These are phyloP conservation scores for Phalacrocorax carbo DNA, from an alignment of 2,113 vertebrate genomes.

Conservation along the genomic window DNA sequence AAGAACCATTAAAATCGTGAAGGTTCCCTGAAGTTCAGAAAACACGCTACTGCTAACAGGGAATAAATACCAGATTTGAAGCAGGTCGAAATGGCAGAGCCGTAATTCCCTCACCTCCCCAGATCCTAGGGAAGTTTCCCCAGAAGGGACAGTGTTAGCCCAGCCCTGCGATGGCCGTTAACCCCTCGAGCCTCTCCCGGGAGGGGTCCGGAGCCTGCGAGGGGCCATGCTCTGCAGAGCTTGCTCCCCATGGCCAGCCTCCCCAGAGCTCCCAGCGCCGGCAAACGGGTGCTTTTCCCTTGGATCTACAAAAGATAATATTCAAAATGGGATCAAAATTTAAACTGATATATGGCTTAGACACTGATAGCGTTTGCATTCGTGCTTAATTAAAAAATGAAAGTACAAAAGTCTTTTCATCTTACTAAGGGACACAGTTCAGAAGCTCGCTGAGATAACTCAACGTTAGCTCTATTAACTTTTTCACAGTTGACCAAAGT, in stretches of 20 bases:
- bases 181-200: background rate
- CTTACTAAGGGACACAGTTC: background rate
- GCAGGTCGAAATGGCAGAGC: background rate
- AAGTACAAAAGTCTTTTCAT: background rate
- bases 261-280: fast-evolving
- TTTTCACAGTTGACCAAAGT: background rate
- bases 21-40: background rate
- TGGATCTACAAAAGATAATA: background rate
- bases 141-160: background rate
- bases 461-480: background rate
- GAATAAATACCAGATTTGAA: background rate
- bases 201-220: background rate
- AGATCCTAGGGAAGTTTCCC: too few species aligned
- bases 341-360: background rate
- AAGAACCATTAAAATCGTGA: background rate
- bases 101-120: background rate
- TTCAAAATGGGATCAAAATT: background rate
- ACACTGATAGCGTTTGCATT: too few species aligned
- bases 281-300: background rate
- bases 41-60: background rate
- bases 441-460: background rate
- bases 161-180: background rate
- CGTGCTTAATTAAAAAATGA: background rate
- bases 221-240: background rate
- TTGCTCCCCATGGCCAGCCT: fast-evolving